Conservation (phyloP, 2,888 invertebrate genomes). For the Sarcophaga subvicina region DNA sequence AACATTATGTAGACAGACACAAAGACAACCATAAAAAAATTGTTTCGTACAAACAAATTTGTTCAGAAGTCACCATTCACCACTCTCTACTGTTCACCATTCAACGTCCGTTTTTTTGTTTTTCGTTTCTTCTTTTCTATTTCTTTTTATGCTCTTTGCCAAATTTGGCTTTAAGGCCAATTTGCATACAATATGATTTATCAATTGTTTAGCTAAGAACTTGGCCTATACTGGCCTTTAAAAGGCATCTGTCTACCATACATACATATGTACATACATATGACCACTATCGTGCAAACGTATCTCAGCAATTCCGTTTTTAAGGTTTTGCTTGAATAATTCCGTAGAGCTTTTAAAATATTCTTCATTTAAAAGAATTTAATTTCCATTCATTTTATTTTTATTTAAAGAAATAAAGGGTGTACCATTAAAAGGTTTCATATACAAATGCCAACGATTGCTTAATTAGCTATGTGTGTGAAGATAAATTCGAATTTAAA, state of each 20-base stretch:
- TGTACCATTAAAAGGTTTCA: too few relatives aligned
- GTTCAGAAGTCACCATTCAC: not conserved
- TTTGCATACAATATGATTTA: slow-evolving; percentile 63
- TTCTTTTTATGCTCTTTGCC: slow-evolving; percentile 3
- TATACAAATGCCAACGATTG: too few relatives aligned
- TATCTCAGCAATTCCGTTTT: too few relatives aligned
- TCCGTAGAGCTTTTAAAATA: too few relatives aligned
- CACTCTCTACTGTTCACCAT: not conserved
- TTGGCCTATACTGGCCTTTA: not conserved
- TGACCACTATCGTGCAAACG: too few relatives aligned
- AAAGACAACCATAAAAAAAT: not conserved
- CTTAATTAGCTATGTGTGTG: too few relatives aligned
- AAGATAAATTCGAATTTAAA: too few relatives aligned
- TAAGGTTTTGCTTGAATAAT: too few relatives aligned
- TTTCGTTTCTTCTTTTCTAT: not conserved
- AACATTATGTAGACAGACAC: not conserved
- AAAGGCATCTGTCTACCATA: not conserved
- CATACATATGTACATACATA: too few relatives aligned
- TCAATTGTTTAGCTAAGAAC: slow-evolving; percentile 8
- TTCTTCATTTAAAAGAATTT: too few relatives aligned
- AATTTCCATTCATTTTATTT: too few relatives aligned
- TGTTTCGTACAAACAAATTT: slow-evolving; percentile 17
- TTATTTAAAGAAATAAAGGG: too few relatives aligned
- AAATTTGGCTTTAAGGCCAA: slow-evolving; percentile 51
- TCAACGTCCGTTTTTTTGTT: not conserved